Evolutionary conservation across 37 sponge, comb jelly and placozoan genomes (phyloP).

Genomic region (Amphimedon queenslandica): DNA sequence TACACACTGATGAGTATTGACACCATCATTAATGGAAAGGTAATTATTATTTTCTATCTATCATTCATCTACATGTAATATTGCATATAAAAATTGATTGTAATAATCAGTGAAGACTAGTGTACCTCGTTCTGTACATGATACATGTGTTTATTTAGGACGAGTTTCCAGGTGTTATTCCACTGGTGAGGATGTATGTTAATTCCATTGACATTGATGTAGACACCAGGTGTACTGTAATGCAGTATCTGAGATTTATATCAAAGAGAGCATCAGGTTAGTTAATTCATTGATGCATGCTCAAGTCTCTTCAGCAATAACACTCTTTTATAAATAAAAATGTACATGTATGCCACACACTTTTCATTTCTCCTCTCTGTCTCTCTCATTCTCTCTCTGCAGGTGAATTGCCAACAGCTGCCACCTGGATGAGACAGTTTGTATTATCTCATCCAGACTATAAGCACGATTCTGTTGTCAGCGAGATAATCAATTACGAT

Average conservation of each 20-base stretch:
- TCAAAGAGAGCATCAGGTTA: conserved; percentile 78
- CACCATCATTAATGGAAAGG: conserved; percentile 94
- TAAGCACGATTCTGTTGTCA: conserved; percentile 91
- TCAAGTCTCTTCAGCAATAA: too few relatives aligned
- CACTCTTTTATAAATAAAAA: too few relatives aligned
- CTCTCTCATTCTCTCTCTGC: too few relatives aligned
- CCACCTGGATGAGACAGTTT: conserved; percentile 84
- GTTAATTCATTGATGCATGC: not conserved
- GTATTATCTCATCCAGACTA: conserved; percentile 80
- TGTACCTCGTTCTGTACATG: not conserved
- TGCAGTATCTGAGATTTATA: conserved; percentile 63
- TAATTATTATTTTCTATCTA: not conserved
- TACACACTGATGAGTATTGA: conserved; percentile 72
- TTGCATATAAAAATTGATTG: too few relatives aligned
- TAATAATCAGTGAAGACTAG: not conserved
- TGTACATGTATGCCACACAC: too few relatives aligned
- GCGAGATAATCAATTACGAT: conserved; percentile 78
- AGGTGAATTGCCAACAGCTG: conserved; percentile 92
- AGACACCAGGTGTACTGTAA: conserved; percentile 76
- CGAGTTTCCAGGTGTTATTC: conserved; percentile 80
- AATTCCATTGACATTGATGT: conserved; percentile 76
- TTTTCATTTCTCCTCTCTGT: not conserved
- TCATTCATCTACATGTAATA: too few relatives aligned
- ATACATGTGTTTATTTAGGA: conserved; percentile 25
- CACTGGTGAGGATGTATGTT: conserved; percentile 81